Evolutionary conservation across 2,797 vertebrate genomes (phyloP).

Genomic region (Anguilla marmorata): DNA sequence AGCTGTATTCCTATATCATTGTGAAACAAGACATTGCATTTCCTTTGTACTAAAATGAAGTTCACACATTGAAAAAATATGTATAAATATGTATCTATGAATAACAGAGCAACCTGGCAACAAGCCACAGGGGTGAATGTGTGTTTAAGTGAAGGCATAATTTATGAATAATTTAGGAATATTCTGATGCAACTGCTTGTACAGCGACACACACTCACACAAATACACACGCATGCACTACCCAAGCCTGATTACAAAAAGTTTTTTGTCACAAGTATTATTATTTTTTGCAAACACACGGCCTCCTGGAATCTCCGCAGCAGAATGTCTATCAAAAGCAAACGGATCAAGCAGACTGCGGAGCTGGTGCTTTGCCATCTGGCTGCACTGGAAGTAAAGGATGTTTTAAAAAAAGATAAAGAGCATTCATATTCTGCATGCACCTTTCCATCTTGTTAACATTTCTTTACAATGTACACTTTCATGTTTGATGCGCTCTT

Average conservation of each 20-base stretch:
- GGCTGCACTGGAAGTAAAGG: constrained; percentile 65
- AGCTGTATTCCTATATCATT: constrained; percentile 53
- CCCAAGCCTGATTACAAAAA: constrained; percentile 79
- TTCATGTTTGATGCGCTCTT: constrained; percentile 84
- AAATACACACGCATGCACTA: constrained; percentile 29
- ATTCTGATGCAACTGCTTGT: constrained; percentile 65
- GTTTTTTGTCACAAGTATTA: constrained; percentile 80
- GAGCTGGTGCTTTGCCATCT: constrained; percentile 76
- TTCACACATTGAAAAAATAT: constrained; percentile 60
- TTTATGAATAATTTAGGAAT: constrained; percentile 45
- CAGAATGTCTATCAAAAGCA: constrained; percentile 71
- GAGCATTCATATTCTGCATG: constrained; percentile 85
- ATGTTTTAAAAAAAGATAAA: constrained; percentile 50
- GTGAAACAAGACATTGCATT: constrained; percentile 51
- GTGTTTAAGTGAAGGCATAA: constrained; percentile 55
- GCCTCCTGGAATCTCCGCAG: constrained; percentile 81
- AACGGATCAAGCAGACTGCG: constrained; percentile 73
- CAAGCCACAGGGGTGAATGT: constrained; percentile 54
- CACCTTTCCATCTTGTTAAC: constrained; percentile 83
- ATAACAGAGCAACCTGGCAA: constrained; percentile 75
- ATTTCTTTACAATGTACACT: constrained; percentile 79
- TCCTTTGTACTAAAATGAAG: constrained; percentile 70
- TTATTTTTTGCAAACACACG: constrained; percentile 67
- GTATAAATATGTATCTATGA: constrained; percentile 59
- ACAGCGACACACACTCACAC: constrained; percentile 65